Evolutionary conservation across 1,140 invertebrate species (phyloP), one percentile per base, ranked within the genome.

Genomic region (Leptinotarsa undecemlineata): DNA sequence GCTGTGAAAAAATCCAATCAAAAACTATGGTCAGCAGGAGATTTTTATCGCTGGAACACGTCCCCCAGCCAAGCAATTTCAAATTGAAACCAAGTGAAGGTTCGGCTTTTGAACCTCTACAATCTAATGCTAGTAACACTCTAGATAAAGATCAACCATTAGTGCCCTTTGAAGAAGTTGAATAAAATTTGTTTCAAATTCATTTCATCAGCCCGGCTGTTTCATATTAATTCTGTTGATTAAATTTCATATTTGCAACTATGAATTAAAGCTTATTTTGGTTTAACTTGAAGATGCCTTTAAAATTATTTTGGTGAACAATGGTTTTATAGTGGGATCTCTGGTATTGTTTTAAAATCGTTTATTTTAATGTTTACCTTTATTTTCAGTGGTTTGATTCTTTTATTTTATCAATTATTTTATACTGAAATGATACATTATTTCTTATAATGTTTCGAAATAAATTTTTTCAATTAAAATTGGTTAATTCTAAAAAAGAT

Each of bases 81-180:
- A 92, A 93, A 78, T 87, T 95, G 81, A 91, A 92, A 81, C 93
- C 93, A 71, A 94, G 93, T 82, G 88, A 91, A 75, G 91, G 93
- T 75, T 95, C 93, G 61, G 94, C 94, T 75, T 95, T 95, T 87
- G 90, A 93, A 85, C 91, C 92, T 77, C 87, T 94, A 75, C 90
- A 91, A 83, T 90, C 91, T 85, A 86, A 76, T 81, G 86, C 77
- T 83, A 87, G 85, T 85, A 81, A 85, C 84, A 80, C 85, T 87
- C 26, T 71, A 51, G 78, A 81, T 57, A 75, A 77, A 73, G 75
- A 67, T 19, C 60, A 73, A 79, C 78, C 80, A 67, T 63, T 77
- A 77, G 77, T 80, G 79, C 79, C 80, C 77, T 75, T 71, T 71
- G 71, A 74, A 60, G 60, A 74, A 26, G 74, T 71, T 26, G 74